A percentile compares a stretch with the other conserved stretches of the same genome.
Conservation (phyloP, 2,113 vertebrate genomes). For the Tachysurus fulvidraco region DNA sequence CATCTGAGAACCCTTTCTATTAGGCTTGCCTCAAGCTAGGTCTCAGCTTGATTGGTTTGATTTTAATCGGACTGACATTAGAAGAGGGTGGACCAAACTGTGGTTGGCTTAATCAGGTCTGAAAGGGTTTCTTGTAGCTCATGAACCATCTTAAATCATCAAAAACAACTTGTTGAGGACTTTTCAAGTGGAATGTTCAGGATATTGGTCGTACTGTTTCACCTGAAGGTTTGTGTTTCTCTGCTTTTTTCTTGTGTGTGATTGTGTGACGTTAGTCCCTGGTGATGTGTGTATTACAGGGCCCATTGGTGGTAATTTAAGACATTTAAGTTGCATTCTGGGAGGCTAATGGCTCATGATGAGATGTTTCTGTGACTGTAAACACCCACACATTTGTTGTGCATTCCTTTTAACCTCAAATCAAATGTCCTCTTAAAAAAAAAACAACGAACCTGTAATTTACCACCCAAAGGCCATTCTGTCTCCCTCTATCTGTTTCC, state of each 20-base stretch:
- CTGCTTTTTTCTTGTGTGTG: neutral
- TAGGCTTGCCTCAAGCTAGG: neutral
- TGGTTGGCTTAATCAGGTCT: neutral
- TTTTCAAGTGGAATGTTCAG: neutral
- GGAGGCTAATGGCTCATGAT: slow-evolving; percentile 40
- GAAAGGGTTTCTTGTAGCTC: neutral
- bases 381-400: slow-evolving; percentile 25
- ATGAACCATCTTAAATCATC: neutral
- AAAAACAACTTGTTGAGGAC: neutral
- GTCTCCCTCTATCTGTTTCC: neutral
- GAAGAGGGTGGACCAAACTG: neutral
- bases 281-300: slow-evolving; percentile 30
- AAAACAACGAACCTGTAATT: slow-evolving; percentile 38
- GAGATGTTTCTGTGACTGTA: slow-evolving; percentile 32
- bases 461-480: neutral
- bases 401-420: slow-evolving; percentile 35
- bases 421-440: slow-evolving; percentile 22
- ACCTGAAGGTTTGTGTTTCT: neutral
- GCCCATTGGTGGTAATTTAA: slow-evolving; percentile 14
- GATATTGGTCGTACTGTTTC: neutral
- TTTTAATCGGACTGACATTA: neutral
- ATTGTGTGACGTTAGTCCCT: neutral
- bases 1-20: neutral
- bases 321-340: neutral
- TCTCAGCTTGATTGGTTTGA: neutral